Percentiles rank a stretch among this genome's conserved stretches.
These are phyloP conservation scores for Centropus bengalensis DNA, from an alignment of 2,113 vertebrate genomes.

Conservation along the genomic window DNA sequence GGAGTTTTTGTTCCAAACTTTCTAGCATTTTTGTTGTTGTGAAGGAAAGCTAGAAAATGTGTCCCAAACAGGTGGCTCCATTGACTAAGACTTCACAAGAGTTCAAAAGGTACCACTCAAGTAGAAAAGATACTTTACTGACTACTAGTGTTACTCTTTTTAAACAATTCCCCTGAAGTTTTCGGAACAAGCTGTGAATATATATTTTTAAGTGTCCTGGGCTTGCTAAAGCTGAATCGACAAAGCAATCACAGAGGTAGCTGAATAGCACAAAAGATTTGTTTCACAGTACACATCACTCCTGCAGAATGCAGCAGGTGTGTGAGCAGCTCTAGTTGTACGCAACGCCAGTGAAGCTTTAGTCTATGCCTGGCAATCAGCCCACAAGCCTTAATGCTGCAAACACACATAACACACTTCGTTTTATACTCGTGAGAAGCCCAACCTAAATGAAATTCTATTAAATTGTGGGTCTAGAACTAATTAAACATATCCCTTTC, in stretches of 20 bases:
- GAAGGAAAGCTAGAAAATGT: not conserved
- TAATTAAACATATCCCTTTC: slow-evolving; percentile 48
- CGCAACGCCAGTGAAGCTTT: not conserved
- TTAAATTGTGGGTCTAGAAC: not conserved
- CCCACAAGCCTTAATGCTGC: slow-evolving; percentile 14
- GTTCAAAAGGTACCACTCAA: not conserved
- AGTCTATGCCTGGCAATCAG: slow-evolving; percentile 8
- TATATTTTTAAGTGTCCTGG: not conserved
- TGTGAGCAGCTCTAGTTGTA: not conserved
- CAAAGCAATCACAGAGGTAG: not conserved
- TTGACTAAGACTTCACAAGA: not conserved
- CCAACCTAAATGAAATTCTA: slow-evolving; percentile 24
- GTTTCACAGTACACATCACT: not conserved
- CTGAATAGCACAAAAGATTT: not conserved
- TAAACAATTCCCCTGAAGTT: not conserved
- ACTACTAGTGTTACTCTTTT: not conserved
- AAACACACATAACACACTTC: not conserved
- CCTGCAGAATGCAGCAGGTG: not conserved
- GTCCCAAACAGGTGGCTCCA: not conserved
- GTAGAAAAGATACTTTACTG: not conserved
- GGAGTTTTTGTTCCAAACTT: not conserved
- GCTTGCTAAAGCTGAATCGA: not conserved
- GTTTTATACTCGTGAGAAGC: slow-evolving; percentile 21
- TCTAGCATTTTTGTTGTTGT: not conserved
- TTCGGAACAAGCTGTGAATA: not conserved